Percentiles rank a stretch among this genome's conserved stretches.
Conservation (phyloP, 1,140 invertebrate genomes). For the Sitobion miscanthi region DNA sequence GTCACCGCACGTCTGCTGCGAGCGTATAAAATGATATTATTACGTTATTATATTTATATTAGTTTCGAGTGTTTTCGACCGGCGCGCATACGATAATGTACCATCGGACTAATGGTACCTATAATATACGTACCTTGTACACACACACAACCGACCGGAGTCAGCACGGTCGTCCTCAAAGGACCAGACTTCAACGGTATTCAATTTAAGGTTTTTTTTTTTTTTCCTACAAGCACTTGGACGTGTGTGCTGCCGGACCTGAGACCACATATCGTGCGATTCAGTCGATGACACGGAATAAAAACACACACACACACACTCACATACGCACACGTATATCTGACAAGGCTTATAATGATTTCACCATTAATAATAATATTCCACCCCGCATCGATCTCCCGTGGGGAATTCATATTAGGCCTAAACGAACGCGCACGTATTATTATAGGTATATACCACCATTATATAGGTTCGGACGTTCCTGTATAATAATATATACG, state of each 20-base stretch:
- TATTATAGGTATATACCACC: not conserved
- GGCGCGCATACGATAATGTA: not conserved
- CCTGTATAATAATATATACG: not conserved
- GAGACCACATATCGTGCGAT: conserved; percentile 20
- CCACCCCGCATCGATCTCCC: conserved; percentile 4
- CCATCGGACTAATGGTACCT: too few species aligned
- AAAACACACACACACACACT: not conserved
- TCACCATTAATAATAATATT: conserved; percentile 38
- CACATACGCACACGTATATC: too few species aligned
- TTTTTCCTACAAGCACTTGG: not conserved
- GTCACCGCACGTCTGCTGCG: not conserved
- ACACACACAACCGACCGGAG: not conserved
- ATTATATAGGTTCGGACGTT: not conserved
- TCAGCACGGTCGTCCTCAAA: not conserved
- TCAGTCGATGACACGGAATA: conserved; percentile 15
- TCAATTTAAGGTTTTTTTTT: not conserved
- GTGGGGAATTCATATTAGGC: conserved; percentile 26
- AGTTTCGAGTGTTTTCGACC: not conserved
- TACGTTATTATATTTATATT: not conserved
- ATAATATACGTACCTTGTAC: not conserved
- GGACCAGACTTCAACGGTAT: not conserved
- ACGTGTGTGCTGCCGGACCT: not conserved
- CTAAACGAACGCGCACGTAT: not conserved
- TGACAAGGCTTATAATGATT: not conserved
- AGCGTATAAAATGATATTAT: not conserved